These are phyloP conservation scores for Zaprionus lachaisei DNA, from an alignment of 1,140 invertebrate genomes.

Conservation along the genomic window DNA sequence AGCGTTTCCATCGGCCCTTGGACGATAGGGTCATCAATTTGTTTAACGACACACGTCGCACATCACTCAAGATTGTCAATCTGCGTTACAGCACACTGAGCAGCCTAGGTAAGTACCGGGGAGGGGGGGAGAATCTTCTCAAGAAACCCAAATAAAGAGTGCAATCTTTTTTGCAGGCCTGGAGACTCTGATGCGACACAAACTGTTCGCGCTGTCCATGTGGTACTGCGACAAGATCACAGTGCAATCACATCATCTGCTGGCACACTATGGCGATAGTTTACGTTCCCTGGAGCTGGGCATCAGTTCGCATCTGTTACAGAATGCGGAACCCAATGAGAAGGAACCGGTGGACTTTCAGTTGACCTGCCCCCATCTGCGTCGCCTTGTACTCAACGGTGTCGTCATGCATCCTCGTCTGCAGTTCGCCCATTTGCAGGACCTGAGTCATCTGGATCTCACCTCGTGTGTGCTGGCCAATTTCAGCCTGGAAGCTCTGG, in stretches of 20 bases:
- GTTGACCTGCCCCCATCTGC: slow-evolving; percentile 88
- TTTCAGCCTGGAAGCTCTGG: slow-evolving; percentile 86
- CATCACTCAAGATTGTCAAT: slow-evolving; percentile 89
- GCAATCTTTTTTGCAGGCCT: slow-evolving; percentile 80
- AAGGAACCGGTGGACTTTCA: slow-evolving; percentile 85
- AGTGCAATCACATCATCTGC: slow-evolving; percentile 84
- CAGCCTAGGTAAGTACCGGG: slow-evolving; percentile 65
- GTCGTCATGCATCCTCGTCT: slow-evolving; percentile 80
- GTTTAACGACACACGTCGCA: slow-evolving; percentile 88
- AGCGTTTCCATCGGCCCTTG: slow-evolving; percentile 85
- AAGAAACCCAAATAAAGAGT: background rate
- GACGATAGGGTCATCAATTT: slow-evolving; percentile 89
- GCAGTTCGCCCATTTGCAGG: slow-evolving; percentile 84
- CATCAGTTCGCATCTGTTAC: slow-evolving; percentile 84
- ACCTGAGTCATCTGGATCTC: slow-evolving; percentile 91
- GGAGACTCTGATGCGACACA: slow-evolving; percentile 88
- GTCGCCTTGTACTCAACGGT: slow-evolving; percentile 86
- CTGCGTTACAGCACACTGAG: slow-evolving; percentile 89
- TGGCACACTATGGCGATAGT: slow-evolving; percentile 84
- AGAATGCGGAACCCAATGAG: slow-evolving; percentile 76
- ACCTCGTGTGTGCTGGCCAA: slow-evolving; percentile 89
- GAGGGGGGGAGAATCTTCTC: background rate
- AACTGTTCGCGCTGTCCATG: slow-evolving; percentile 90
- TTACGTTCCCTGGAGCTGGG: slow-evolving; percentile 84
- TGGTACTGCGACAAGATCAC: slow-evolving; percentile 89